Conservation (phyloP, 2,888 invertebrate species). For the Synergus itoensis region DNA sequence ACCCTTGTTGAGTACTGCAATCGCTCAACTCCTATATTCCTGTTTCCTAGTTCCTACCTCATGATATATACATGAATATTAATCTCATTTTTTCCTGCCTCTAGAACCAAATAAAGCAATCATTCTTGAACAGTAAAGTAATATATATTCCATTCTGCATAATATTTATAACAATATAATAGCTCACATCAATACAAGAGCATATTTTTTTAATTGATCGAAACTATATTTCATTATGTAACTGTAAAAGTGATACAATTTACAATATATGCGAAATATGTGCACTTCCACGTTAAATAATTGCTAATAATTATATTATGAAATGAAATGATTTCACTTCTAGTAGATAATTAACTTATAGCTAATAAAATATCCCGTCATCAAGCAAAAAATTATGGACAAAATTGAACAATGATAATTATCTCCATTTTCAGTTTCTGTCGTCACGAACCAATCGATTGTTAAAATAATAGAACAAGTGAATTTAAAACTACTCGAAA, state of each 20-base stretch:
- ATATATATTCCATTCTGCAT: not conserved
- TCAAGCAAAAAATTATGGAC: not conserved
- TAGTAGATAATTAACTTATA: not conserved
- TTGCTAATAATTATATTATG: not conserved
- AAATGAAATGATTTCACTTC: not conserved
- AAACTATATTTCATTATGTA: not conserved
- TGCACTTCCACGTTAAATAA: not conserved
- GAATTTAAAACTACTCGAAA: not conserved
- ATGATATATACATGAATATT: not conserved
- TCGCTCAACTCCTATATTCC: constrained; percentile 18
- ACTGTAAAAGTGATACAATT: not conserved
- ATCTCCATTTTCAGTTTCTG: not conserved
- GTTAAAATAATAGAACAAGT: not conserved
- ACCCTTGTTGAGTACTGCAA: constrained; percentile 18
- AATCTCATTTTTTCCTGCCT: not conserved
- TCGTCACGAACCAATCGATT: not conserved
- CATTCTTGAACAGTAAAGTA: not conserved
- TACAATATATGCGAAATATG: not conserved
- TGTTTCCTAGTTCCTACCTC: not conserved
- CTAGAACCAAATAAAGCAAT: not conserved
- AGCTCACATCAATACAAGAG: not conserved
- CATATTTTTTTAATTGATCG: too few species aligned
- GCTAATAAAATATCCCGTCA: not conserved
- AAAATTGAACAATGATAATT: not conserved
- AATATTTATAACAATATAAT: not conserved